phyloP scores from a whole-genome alignment of 1,140 invertebrate genomes.

The Drosophila ficusphila region DNA sequence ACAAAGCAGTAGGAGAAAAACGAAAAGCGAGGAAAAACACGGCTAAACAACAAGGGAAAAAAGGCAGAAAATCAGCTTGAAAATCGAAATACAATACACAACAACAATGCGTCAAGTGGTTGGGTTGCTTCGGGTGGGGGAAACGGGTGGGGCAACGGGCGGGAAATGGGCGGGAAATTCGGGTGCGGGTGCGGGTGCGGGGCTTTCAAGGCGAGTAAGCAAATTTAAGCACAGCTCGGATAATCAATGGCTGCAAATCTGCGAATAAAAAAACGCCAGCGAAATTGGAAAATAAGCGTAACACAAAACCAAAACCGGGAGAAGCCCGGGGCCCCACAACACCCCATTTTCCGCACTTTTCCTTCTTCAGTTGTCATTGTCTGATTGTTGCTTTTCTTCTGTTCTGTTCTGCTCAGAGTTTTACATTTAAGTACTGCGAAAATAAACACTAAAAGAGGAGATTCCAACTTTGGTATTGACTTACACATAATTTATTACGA shows the following conservation, averaged over 20 bases:
- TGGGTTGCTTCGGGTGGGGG: neutral
- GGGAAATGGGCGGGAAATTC: neutral
- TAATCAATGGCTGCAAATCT: slow-evolving; percentile 70
- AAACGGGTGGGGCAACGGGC: too few relatives aligned
- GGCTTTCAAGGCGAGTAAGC: slow-evolving; percentile 61
- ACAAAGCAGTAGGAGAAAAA: neutral
- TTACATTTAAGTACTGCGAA: too few relatives aligned
- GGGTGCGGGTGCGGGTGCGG: neutral
- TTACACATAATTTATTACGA: too few relatives aligned
- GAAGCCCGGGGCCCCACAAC: slow-evolving; percentile 43
- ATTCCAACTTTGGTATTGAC: too few relatives aligned
- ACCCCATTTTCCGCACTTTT: neutral
- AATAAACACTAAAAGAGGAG: too few relatives aligned
- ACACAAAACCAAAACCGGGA: slow-evolving; percentile 71
- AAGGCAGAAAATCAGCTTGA: slow-evolving; percentile 40
- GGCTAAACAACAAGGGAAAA: slow-evolving; percentile 1
- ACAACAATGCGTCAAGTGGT: slow-evolving; percentile 38
- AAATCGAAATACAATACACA: slow-evolving; percentile 61
- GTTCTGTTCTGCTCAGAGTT: too few relatives aligned
- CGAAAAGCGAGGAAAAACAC: neutral
- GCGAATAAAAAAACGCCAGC: slow-evolving; percentile 31
- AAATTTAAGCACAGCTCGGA: slow-evolving; percentile 73
- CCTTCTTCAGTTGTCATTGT: slow-evolving; percentile 24
- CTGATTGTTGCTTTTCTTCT: slow-evolving; percentile 57
- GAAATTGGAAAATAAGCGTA: slow-evolving; percentile 83